Conservation (phyloP, 2,888 invertebrate genomes). For the Pyrgus malvae region DNA sequence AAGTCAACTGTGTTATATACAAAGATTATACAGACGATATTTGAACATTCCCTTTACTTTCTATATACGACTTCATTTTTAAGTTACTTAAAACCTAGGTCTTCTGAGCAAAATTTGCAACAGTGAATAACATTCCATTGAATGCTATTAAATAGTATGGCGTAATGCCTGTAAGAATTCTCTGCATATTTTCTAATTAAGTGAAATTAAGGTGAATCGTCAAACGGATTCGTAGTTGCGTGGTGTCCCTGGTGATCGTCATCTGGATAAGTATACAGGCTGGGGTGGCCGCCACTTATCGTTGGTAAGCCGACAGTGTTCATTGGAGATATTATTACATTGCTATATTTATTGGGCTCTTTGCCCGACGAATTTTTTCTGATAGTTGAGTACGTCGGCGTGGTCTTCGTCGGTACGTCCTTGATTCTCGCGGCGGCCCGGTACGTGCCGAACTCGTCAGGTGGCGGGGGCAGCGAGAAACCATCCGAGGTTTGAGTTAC, state of each 20-base stretch:
- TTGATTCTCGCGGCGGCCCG: conserved; percentile 64
- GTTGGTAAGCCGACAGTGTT: conserved; percentile 71
- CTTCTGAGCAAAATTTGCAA: neutral
- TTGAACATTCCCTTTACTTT: too few species aligned
- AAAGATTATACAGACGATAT: too few species aligned
- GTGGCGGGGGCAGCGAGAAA: conserved; percentile 72
- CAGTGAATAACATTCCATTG: too few species aligned
- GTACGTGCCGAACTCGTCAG: conserved; percentile 71
- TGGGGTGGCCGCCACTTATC: conserved; percentile 53
- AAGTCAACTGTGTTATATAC: too few species aligned
- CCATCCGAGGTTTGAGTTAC: conserved; percentile 72
- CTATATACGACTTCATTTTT: too few species aligned
- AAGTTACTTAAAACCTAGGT: too few species aligned
- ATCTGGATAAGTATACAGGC: conserved; percentile 67
- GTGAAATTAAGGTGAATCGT: conserved; percentile 45
- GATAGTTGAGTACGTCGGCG: conserved; percentile 63
- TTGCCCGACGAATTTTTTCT: conserved; percentile 54
- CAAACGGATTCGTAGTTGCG: conserved; percentile 72
- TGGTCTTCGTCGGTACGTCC: conserved; percentile 60
- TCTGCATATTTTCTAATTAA: neutral
- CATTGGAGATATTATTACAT: conserved; percentile 56
- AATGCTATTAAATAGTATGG: too few species aligned
- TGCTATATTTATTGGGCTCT: conserved; percentile 54
- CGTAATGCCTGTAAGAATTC: neutral
- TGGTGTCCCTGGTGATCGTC: conserved; percentile 56